Conservation (phyloP, 2,888 invertebrate species). For the Steinernema scapterisci region DNA sequence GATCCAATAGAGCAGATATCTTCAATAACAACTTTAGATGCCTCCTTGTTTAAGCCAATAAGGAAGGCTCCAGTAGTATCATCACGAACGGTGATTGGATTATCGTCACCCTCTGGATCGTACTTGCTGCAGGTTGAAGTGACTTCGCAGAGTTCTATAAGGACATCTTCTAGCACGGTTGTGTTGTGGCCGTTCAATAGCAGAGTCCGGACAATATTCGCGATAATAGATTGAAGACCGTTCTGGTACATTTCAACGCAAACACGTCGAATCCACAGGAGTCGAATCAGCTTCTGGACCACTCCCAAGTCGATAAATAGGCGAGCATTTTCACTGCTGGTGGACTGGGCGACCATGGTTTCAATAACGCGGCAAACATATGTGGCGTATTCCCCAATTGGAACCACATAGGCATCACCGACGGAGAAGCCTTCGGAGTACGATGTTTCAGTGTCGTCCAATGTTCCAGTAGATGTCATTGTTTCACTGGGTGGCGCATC, state of each 20-base stretch:
- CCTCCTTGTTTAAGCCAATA: not conserved
- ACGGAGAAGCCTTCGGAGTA: not conserved
- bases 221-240: not conserved
- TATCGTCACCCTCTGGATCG: slow-evolving; percentile 35
- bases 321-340: slow-evolving; percentile 7
- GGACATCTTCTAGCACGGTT: slow-evolving; percentile 7
- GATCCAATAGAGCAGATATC: slow-evolving; percentile 13
- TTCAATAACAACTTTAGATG: not conserved
- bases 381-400: slow-evolving; percentile 6
- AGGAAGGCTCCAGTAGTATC: not conserved
- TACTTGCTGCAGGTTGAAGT: not conserved
- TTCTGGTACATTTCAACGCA: slow-evolving; percentile 20
- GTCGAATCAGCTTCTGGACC: slow-evolving; percentile 2
- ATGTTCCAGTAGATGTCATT: not conserved
- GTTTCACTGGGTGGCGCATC: not conserved
- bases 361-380: not conserved
- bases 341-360: not conserved
- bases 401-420: not conserved
- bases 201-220: slow-evolving; percentile 4
- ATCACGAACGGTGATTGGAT: not conserved
- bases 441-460: not conserved
- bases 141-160: not conserved
- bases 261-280: not conserved
- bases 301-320: slow-evolving; percentile 23
- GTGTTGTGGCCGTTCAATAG: slow-evolving; percentile 16